Conservation (phyloP, 1,140 invertebrate genomes). For the Dryas iulia region DNA sequence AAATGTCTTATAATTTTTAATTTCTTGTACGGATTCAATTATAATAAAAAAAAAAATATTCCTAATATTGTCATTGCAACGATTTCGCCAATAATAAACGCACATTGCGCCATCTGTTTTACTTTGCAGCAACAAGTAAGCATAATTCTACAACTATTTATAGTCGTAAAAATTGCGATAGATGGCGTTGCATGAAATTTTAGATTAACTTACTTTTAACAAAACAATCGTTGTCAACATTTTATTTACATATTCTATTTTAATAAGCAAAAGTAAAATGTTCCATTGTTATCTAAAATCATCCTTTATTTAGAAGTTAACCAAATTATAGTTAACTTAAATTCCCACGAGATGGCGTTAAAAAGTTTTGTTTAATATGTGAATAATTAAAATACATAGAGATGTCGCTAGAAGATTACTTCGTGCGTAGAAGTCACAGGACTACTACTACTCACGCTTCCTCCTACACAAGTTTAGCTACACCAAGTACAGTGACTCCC, state of each 20-base stretch:
- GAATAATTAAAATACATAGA: neutral
- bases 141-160: too few species aligned
- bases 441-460: conserved; percentile 35
- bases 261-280: neutral
- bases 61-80: neutral
- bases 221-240: neutral
- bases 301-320: neutral
- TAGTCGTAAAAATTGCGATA: too few species aligned
- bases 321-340: neutral
- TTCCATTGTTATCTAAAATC: neutral
- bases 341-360: conserved; percentile 10
- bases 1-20: too few species aligned
- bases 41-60: too few species aligned
- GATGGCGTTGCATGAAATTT: neutral
- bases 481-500: conserved; percentile 35
- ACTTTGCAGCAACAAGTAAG: neutral
- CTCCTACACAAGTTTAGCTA: conserved; percentile 43
- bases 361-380: neutral
- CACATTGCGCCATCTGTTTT: neutral
- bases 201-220: neutral
- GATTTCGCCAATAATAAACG: neutral
- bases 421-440: conserved; percentile 35
- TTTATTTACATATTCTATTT: neutral
- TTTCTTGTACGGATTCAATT: neutral
- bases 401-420: conserved; percentile 26